These are phyloP conservation scores for Micropoecilia bifurca DNA, from an alignment of 2,797 vertebrate species.

Conservation along the genomic window DNA sequence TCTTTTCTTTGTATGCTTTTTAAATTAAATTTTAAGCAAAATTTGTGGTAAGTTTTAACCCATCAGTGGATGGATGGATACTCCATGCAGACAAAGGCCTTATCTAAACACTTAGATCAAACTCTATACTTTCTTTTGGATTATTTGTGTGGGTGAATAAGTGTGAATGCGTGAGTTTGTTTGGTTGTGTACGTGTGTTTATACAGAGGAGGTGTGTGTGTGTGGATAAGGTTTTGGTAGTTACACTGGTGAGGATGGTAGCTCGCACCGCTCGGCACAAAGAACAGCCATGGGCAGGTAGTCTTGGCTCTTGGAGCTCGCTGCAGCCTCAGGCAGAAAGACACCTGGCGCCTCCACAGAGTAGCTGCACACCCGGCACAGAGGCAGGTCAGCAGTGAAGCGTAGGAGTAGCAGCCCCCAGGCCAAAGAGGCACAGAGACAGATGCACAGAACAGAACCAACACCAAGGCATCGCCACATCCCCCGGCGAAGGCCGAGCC, in stretches of 20 bases:
- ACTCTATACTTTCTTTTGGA: background rate
- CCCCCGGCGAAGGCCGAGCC: background rate
- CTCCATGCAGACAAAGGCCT: background rate
- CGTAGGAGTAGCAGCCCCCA: background rate
- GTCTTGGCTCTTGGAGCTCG: background rate
- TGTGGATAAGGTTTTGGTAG: background rate
- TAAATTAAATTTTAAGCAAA: background rate
- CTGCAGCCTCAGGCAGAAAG: background rate
- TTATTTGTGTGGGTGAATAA: background rate
- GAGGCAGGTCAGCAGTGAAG: background rate
- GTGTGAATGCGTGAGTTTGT: background rate
- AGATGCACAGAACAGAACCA: background rate
- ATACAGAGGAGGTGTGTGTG: background rate
- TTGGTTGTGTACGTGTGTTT: background rate
- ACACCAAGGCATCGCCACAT: background rate
- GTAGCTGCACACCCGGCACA: background rate
- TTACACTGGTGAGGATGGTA: background rate
- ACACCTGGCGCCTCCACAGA: background rate
- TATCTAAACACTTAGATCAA: background rate
- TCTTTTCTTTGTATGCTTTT: background rate
- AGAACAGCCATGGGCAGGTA: background rate
- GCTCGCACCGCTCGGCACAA: background rate
- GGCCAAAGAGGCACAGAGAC: background rate
- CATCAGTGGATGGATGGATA: background rate
- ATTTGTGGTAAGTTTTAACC: background rate